Evolutionary conservation across 2,797 vertebrate genomes (phyloP), one percentile per base, ranked within the genome.

Genomic region (Centroberyx gerrardi): DNA sequence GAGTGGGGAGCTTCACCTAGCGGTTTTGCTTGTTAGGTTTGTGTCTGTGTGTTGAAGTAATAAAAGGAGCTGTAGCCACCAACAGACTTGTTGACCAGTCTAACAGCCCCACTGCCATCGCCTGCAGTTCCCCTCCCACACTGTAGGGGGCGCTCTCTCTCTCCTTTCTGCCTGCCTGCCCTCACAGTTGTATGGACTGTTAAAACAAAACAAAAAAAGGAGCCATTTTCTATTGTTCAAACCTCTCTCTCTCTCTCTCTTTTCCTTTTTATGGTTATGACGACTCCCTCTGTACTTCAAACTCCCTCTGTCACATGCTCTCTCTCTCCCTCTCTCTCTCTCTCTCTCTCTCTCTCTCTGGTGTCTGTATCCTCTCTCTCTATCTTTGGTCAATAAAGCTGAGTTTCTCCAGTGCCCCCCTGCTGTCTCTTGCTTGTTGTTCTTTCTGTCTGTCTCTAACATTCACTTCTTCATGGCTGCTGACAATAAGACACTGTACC

Each of bases 361-460:
- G 80, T 82, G 76, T 90, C 87, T 92, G 92, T 93, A 90, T 82
- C 76, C 70, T 88, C 82, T 88, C 81, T 88, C 80, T 89, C 89
- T 83, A 82, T 89, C 88, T 89, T 90, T 88, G 86, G 90, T 92
- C 89, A 93, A 94, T 94, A 94, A 94, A 94, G 90, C 91, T 90
- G 89, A 92, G 80, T 92, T 93, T 90, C 91, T 93, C 89, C 89
- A 93, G 89, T 91, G 86, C 87, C 87, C 87, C 74, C 86, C 87
- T 93, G 90, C 92, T 13, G 93, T 92, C 90, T 94, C 89, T 83
- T 79, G 93, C 92, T 92, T 93, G 87, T 92, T 91, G 82, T 90
- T 93, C 86, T 92, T 93, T 90, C 83, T 84, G 88, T 88, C 92
- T 92, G 66, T 91, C 83, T 73, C 90, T 94, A 93, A 93, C 91